Evolutionary conservation across 1,140 invertebrate species (phyloP).

Genomic region (Nasonia giraulti): DNA sequence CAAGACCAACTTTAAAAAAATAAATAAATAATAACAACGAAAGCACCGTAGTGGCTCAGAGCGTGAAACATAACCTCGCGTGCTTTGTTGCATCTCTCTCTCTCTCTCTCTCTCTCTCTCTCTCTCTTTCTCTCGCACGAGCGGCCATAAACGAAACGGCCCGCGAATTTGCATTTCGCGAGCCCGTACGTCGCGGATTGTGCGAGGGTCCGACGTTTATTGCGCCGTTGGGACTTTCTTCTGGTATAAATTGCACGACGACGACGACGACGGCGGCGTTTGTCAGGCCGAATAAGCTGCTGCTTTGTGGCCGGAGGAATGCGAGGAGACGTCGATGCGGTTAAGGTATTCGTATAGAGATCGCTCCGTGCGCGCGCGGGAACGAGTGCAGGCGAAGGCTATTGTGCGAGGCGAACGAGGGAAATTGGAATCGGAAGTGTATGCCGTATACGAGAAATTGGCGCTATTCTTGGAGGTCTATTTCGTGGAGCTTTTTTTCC

Average conservation of each 20-base stretch:
- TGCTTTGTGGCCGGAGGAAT: neutral
- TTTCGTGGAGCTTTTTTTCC: neutral
- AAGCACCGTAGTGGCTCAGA: neutral
- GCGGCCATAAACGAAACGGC: neutral
- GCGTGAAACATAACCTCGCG: neutral
- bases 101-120: too few relatives aligned
- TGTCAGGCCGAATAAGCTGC: constrained; percentile 4
- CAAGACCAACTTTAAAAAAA: neutral
- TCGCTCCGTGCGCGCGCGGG: neutral
- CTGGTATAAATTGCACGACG: constrained; percentile 4
- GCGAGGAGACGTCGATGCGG: neutral
- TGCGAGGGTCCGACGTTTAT: constrained; percentile 37
- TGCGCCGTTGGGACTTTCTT: constrained; percentile 26
- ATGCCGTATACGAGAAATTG: constrained; percentile 3
- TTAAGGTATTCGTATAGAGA: neutral
- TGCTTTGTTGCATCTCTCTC: neutral
- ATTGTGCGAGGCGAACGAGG: neutral
- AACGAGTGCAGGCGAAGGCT: neutral
- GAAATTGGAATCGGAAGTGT: constrained; percentile 3
- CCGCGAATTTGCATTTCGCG: neutral
- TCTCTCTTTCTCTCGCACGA: too few relatives aligned
- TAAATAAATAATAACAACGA: neutral
- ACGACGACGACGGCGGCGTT: constrained; percentile 31
- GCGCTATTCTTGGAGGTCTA: neutral
- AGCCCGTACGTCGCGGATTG: constrained; percentile 21